A percentile compares a stretch with the other conserved stretches of the same genome.
Evolutionary conservation across 2,888 invertebrate species (phyloP).

Genomic region (Ypsolopha sequella): DNA sequence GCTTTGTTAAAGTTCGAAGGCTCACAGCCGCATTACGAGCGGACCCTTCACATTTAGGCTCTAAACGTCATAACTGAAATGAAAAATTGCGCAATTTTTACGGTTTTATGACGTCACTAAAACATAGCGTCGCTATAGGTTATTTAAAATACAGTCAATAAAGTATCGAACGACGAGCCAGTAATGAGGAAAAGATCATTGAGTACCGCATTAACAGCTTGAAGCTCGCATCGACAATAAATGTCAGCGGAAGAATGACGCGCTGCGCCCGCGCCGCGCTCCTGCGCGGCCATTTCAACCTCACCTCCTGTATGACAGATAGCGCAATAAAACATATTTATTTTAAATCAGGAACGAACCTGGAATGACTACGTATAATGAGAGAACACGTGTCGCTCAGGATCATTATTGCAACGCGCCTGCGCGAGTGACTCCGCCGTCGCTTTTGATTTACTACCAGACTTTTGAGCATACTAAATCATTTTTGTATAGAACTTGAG

Average conservation of each 20-base stretch:
- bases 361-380: slow-evolving; percentile 51
- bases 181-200: slow-evolving; percentile 51
- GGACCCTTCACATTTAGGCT: neutral
- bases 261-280: slow-evolving; percentile 31
- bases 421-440: slow-evolving; percentile 41
- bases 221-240: slow-evolving; percentile 47
- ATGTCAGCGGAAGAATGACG: slow-evolving; percentile 49
- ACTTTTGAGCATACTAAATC: slow-evolving; percentile 65
- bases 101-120: neutral
- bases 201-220: slow-evolving; percentile 43
- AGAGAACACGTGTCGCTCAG: slow-evolving; percentile 54
- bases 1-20: slow-evolving; percentile 17
- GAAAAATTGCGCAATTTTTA: neutral
- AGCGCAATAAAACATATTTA: slow-evolving; percentile 63
- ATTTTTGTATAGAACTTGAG: slow-evolving; percentile 61
- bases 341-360: slow-evolving; percentile 49
- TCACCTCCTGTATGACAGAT: slow-evolving; percentile 59
- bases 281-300: slow-evolving; percentile 32
- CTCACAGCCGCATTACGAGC: neutral
- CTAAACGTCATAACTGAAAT: neutral
- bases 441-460: slow-evolving; percentile 60
- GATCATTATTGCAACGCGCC: slow-evolving; percentile 41
- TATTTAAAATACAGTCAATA: slow-evolving; percentile 44
- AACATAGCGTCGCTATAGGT: neutral
- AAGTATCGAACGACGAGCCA: slow-evolving; percentile 27